A percentile compares a stretch with the other conserved stretches of the same genome.
Evolutionary conservation across 1,140 invertebrate species (phyloP).

Genomic region (Drosophila orena): DNA sequence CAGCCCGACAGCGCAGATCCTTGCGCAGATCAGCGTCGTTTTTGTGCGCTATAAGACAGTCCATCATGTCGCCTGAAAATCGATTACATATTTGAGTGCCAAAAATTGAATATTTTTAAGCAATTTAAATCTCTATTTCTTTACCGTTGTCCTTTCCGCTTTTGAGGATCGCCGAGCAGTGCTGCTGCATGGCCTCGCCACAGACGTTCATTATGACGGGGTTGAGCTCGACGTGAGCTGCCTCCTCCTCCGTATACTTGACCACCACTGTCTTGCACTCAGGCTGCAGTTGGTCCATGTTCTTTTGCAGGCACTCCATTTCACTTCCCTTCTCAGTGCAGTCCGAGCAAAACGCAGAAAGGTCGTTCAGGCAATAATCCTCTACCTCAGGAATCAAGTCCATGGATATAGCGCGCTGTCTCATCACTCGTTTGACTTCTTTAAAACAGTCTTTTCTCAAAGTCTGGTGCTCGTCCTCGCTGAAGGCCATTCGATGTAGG

Average conservation of each 20-base stretch:
- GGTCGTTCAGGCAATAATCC: slow-evolving; percentile 93
- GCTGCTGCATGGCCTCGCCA: slow-evolving; percentile 91
- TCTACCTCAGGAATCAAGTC: slow-evolving; percentile 98
- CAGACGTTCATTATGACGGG: slow-evolving; percentile 93
- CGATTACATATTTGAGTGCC: too few relatives aligned
- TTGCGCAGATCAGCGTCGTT: slow-evolving; percentile 91
- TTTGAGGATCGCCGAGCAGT: slow-evolving; percentile 90
- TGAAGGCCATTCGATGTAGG: slow-evolving; percentile 94
- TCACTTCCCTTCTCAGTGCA: slow-evolving; percentile 94
- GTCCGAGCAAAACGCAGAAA: slow-evolving; percentile 93
- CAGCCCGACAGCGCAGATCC: slow-evolving; percentile 94
- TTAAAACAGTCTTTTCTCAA: slow-evolving; percentile 87
- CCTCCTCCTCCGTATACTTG: slow-evolving; percentile 96
- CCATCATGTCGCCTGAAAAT: slow-evolving; percentile 91
- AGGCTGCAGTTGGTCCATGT: slow-evolving; percentile 89
- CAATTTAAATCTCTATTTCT: not conserved
- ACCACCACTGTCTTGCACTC: slow-evolving; percentile 87
- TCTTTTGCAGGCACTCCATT: slow-evolving; percentile 96
- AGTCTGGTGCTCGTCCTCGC: slow-evolving; percentile 88
- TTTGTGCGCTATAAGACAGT: slow-evolving; percentile 97
- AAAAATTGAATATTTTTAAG: too few relatives aligned
- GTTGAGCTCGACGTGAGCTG: slow-evolving; percentile 94
- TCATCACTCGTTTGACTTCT: slow-evolving; percentile 96
- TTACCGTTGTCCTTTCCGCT: slow-evolving; percentile 89
- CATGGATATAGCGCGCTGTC: slow-evolving; percentile 95